phyloP scores from a whole-genome alignment of 2,797 vertebrate species.

The Knipowitschia caucasica region DNA sequence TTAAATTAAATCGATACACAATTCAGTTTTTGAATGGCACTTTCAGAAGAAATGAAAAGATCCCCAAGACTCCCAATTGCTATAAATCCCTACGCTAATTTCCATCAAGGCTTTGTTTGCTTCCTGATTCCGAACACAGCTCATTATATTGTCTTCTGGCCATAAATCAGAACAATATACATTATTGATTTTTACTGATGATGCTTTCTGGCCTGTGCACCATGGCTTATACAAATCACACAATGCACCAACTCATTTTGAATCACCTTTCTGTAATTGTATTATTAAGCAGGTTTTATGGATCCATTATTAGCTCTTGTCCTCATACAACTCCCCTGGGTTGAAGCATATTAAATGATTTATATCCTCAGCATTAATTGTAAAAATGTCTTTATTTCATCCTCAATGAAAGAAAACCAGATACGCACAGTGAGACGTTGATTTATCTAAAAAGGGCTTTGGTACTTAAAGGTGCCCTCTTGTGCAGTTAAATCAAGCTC shows the following conservation, averaged over 20 bases:
- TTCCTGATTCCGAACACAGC: neutral
- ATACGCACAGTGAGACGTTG: neutral
- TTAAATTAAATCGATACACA: neutral
- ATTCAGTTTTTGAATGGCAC: neutral
- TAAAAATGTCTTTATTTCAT: neutral
- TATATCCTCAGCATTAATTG: too few relatives aligned
- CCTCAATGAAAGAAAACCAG: neutral
- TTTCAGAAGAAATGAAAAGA: neutral
- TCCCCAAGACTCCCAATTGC: neutral
- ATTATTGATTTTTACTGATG: conserved; percentile 8
- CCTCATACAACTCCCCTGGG: neutral
- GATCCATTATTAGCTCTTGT: neutral
- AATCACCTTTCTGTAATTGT: conserved; percentile 2
- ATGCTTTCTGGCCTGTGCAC: conserved; percentile 4
- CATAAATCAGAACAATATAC: conserved; percentile 1
- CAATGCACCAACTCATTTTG: neutral
- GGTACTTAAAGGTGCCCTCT: neutral
- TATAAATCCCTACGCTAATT: neutral
- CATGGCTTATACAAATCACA: conserved; percentile 3
- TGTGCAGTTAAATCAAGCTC: neutral
- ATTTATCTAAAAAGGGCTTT: neutral
- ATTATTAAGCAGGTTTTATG: too few relatives aligned
- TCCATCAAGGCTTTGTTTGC: neutral
- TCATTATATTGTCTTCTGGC: neutral
- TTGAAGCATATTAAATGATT: neutral